A percentile compares a stretch with the other conserved stretches of the same genome.
Conservation (phyloP, 1,140 invertebrate species). For the Drosophila paulistorum region DNA sequence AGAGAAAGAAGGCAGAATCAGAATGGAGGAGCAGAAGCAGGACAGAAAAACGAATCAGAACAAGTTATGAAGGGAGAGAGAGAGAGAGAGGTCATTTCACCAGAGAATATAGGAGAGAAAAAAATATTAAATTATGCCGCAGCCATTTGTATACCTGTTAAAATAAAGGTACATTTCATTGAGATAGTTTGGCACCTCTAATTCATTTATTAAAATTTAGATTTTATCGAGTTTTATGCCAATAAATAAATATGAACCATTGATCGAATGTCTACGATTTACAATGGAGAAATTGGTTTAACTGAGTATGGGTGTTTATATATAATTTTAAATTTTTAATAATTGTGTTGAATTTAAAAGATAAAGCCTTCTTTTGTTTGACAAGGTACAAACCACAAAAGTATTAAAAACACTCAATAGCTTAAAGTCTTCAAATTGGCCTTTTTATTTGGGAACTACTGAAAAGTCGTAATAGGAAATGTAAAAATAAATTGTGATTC, state of each 20-base stretch:
- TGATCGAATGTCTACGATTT: no score
- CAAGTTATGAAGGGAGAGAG: not conserved
- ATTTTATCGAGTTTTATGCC: not conserved
- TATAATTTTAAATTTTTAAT: no score
- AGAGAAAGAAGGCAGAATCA: conserved; percentile 19
- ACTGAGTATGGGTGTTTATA: no score
- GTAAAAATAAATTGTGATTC: no score
- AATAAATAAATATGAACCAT: not conserved
- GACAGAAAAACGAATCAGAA: not conserved
- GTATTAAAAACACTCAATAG: no score
- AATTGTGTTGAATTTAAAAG: no score
- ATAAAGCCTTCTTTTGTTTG: no score
- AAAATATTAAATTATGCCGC: conserved; percentile 64
- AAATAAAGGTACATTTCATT: conserved; percentile 29
- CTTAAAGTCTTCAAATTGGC: no score
- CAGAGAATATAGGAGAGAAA: conserved; percentile 27
- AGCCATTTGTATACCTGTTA: conserved; percentile 51
- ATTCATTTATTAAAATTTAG: not conserved
- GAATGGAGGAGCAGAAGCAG: not conserved
- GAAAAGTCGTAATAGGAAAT: no score
- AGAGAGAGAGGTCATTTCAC: conserved; percentile 30
- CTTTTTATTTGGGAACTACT: no score
- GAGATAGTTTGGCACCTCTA: conserved; percentile 14
- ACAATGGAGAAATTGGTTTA: no score
- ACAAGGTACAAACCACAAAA: no score